phyloP scores from a whole-genome alignment of 1,140 invertebrate species.

The Bradysia coprophila region DNA sequence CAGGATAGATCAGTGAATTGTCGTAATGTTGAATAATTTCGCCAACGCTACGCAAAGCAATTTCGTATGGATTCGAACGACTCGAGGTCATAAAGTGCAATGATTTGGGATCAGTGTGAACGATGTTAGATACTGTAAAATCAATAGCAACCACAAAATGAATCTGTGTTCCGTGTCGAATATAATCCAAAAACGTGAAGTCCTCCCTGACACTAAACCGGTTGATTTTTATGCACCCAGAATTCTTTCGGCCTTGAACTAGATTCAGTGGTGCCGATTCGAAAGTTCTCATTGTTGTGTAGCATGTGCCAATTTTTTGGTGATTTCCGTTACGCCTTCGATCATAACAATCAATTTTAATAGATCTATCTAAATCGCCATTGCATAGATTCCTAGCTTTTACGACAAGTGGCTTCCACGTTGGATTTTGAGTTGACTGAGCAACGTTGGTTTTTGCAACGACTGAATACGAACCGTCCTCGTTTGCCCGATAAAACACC shows the following conservation, averaged over 20 bases:
- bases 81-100: background rate
- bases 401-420: background rate
- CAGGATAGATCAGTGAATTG: background rate
- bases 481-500: background rate
- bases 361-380: background rate
- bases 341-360: background rate
- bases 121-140: background rate
- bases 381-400: background rate
- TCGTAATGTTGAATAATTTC: too few relatives aligned
- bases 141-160: background rate
- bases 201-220: background rate
- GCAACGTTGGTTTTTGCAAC: background rate
- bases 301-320: too few relatives aligned
- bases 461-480: background rate
- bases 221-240: background rate
- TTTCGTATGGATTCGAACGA: background rate
- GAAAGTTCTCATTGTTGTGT: background rate
- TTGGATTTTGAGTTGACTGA: background rate
- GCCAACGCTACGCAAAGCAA: background rate
- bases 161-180: too few relatives aligned
- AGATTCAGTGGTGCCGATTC: background rate
- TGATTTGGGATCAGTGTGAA: background rate
- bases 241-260: background rate
- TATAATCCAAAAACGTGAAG: background rate
- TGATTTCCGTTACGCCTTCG: background rate